These are phyloP conservation scores for Drosophila nr. perissopoda DNA, from an alignment of 2,888 invertebrate species.

Conservation along the genomic window DNA sequence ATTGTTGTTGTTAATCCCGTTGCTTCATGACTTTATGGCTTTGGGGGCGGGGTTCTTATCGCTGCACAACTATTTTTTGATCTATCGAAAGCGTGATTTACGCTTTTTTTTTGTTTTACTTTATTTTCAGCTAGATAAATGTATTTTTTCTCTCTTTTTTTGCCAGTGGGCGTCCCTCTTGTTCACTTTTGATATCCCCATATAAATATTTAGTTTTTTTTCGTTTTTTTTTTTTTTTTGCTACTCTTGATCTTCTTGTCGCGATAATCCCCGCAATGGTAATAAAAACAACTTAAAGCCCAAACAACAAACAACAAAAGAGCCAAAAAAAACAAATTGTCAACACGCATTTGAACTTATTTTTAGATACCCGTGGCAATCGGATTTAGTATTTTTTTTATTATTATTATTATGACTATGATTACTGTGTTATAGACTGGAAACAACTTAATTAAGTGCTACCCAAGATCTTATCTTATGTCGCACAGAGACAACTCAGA, in stretches of 20 bases:
- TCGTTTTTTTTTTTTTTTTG: slow-evolving; percentile 22
- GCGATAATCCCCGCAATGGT: slow-evolving; percentile 76
- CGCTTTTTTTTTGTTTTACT: slow-evolving; percentile 46
- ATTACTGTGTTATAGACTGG: slow-evolving; percentile 45
- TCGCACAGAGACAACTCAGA: slow-evolving; percentile 13
- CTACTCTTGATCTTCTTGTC: slow-evolving; percentile 76
- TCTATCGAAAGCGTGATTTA: slow-evolving; percentile 78
- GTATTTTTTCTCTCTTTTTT: slow-evolving; percentile 18
- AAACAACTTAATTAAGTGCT: slow-evolving; percentile 70
- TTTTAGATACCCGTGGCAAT: slow-evolving; percentile 71
- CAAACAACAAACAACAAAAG: slow-evolving; percentile 5
- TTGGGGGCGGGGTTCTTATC: slow-evolving; percentile 59
- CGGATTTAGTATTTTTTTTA: slow-evolving; percentile 49
- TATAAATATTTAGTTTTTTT: slow-evolving; percentile 57
- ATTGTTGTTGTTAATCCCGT: slow-evolving; percentile 26
- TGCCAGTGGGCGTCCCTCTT: slow-evolving; percentile 65
- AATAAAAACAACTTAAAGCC: slow-evolving; percentile 52
- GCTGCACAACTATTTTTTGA: slow-evolving; percentile 66
- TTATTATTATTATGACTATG: slow-evolving; percentile 44
- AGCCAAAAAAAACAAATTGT: slow-evolving; percentile 55
- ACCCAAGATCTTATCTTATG: slow-evolving; percentile 47
- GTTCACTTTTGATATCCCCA: slow-evolving; percentile 53
- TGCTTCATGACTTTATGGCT: slow-evolving; percentile 18
- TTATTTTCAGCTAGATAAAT: slow-evolving; percentile 32
- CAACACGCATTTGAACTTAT: slow-evolving; percentile 78